Conservation (phyloP, 2,888 invertebrate genomes). For the Aphrophora alni region DNA sequence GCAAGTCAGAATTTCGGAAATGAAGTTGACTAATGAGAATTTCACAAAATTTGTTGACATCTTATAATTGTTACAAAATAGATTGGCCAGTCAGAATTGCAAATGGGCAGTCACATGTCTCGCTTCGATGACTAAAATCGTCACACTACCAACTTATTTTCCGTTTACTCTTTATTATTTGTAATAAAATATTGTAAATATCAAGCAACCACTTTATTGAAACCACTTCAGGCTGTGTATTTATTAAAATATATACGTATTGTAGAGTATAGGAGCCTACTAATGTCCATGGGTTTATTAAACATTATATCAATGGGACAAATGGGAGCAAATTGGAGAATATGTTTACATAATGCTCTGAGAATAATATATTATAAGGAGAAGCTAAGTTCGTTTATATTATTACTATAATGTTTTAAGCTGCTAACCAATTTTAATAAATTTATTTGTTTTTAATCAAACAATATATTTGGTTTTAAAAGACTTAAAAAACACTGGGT, state of each 20-base stretch:
- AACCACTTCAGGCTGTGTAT: not conserved
- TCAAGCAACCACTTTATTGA: not conserved
- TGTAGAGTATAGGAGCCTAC: not conserved
- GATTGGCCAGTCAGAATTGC: no score
- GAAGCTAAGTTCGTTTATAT: not conserved
- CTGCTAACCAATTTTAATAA: not conserved
- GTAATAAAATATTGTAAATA: not conserved
- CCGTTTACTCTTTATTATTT: not conserved
- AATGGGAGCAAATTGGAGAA: no score
- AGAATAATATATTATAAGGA: not conserved
- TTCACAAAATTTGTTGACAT: no score
- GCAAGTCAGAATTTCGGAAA: no score
- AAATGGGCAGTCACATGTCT: no score
- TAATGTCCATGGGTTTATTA: not conserved
- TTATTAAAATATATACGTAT: not conserved
- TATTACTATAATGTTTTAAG: not conserved
- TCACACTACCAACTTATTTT: not conserved
- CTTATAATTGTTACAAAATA: no score
- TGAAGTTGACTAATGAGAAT: no score
- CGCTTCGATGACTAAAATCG: no score
- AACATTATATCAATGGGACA: no score
- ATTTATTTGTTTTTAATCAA: not conserved
- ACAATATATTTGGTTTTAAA: not conserved
- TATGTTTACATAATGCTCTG: not conserved
- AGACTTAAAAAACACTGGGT: not conserved